Base-by-base conservation (phyloP, 2,797 vertebrate genomes). In the Pipistrellus kuhlii region DNA sequence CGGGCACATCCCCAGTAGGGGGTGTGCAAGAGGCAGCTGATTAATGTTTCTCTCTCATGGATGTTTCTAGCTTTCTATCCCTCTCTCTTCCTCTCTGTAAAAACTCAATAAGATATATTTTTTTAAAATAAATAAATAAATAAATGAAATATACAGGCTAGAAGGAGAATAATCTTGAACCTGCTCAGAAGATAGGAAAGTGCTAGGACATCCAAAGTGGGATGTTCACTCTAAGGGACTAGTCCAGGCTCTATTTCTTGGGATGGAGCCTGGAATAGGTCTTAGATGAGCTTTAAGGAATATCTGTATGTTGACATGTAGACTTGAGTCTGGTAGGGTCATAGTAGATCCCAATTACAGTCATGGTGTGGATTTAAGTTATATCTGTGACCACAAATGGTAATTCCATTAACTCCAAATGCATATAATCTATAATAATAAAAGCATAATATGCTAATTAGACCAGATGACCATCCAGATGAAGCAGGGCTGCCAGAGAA, bases 391-490 rank as follows among this genome's bases (percentile, higher is more conserved):
- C 25, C 64, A 87, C 13, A 57, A 3, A 2, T 53, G 41, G 35
- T 88, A 82, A 85, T 88, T 62, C 35, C 55, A 73, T 73, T 35
- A 88, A 64, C 59, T 86, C 48, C 44, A 88, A 85, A 81, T 71
- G 48, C 14, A 81, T 12, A 84, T 25, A 25, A 73, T 55, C 18
- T 53, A 53, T 53, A 53, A 53, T 53, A 53, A 53, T 53, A 53
- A 53, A 53, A 53, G 51, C 18, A 53, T 53, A 20, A 53, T 53
- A 53, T 53, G 6, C 51, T 53, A 53, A 53, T 53, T 53, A 53
- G 17, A 53, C 51, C 51, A 53, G 51, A 53, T 5, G 5, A 53
- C 51, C 51, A 41, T 53, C 51, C 38, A 41, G 38, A 41, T 41
- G 51, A 53, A 18, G 51, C 18, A 53, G 18, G 18, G 18, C 51